phyloP scores from a whole-genome alignment of 1,140 invertebrate genomes.

The Lutraria rhynchaena region DNA sequence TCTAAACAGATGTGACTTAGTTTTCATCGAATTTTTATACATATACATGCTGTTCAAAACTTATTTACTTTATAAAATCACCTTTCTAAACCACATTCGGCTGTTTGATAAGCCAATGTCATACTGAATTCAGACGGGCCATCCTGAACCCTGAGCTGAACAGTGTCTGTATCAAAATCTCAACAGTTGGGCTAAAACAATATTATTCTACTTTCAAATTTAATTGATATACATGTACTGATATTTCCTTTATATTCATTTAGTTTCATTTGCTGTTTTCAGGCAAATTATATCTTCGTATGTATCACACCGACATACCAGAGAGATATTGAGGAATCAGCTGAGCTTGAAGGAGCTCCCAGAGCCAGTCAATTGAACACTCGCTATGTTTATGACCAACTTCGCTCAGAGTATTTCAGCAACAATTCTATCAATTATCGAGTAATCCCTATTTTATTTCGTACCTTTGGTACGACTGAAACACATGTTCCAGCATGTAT shows the following conservation, averaged over 20 bases:
- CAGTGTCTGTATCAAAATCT: too few relatives aligned
- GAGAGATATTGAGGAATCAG: constrained; percentile 14
- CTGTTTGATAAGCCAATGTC: not conserved
- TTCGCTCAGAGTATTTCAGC: constrained; percentile 17
- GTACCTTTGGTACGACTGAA: constrained; percentile 2
- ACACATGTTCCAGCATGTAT: constrained; percentile 22
- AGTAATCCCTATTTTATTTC: constrained; percentile 27
- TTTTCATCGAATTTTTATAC: too few relatives aligned
- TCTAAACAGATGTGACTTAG: too few relatives aligned
- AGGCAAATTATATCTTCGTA: constrained; percentile 29
- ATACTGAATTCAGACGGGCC: not conserved
- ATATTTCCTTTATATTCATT: not conserved
- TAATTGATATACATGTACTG: not conserved
- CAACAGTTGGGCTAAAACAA: too few relatives aligned
- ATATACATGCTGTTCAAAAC: too few relatives aligned
- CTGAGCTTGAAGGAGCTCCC: not conserved
- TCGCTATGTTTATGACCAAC: constrained; percentile 28
- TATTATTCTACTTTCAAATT: too few relatives aligned
- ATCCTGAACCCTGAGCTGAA: too few relatives aligned
- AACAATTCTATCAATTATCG: constrained; percentile 4
- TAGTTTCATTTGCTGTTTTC: not conserved
- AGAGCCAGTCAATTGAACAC: constrained; percentile 23
- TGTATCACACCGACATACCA: constrained; percentile 41
- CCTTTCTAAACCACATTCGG: too few relatives aligned
- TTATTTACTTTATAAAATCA: too few relatives aligned